A percentile compares a stretch with the other conserved stretches of the same genome.
Evolutionary conservation across 2,888 invertebrate species (phyloP).

Genomic region (Latrodectus elegans): DNA sequence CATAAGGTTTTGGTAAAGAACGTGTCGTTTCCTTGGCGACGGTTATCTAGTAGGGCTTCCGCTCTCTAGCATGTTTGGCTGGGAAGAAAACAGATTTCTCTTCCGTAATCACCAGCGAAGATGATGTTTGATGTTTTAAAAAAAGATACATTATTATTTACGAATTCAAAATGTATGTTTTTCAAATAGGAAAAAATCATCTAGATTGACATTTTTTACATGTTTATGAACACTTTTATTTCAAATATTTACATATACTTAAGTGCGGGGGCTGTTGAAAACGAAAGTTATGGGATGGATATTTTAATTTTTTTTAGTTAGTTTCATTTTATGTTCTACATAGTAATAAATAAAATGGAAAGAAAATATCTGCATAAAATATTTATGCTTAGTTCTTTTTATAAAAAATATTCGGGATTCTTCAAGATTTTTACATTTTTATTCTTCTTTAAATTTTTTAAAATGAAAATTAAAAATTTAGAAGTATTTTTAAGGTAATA

Average conservation of each 20-base stretch:
- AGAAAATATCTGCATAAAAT: no score
- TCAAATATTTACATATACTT: not conserved
- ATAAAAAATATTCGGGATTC: no score
- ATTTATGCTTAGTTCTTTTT: no score
- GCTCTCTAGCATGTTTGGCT: constrained; percentile 8
- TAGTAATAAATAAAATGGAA: no score
- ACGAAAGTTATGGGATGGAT: no score
- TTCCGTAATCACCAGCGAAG: not conserved
- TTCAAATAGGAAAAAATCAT: not conserved
- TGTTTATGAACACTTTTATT: not conserved
- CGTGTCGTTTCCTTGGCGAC: constrained; percentile 49
- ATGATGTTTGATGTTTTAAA: not conserved
- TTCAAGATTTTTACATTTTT: no score
- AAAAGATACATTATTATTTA: not conserved
- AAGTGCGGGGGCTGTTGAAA: not conserved
- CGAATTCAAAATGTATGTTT: not conserved
- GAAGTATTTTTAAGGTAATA: no score
- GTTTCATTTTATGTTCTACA: no score
- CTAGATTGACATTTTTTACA: not conserved
- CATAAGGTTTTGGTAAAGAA: constrained; percentile 33
- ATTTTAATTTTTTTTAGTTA: no score
- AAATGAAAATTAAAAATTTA: no score
- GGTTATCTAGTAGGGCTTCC: constrained; percentile 35
- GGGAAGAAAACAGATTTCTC: constrained; percentile 30
- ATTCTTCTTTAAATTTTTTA: no score